phyloP scores from a whole-genome alignment of 30 jellyfish, hydroid and myxozoan species.

The Sanderia malayensis region DNA sequence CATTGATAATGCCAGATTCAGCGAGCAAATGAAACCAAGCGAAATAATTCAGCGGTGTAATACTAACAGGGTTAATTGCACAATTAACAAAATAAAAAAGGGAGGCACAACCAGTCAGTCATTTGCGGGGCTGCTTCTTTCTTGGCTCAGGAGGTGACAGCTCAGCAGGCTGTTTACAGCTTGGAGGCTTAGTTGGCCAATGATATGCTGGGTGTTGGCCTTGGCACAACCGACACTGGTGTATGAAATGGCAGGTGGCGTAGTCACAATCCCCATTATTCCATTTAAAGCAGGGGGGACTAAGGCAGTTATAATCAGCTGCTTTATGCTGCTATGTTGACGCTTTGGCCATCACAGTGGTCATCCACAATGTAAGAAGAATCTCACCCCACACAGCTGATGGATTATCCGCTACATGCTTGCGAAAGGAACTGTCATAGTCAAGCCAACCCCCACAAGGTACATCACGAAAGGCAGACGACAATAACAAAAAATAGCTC shows the following conservation, averaged over 20 bases:
- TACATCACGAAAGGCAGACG: conserved; percentile 10
- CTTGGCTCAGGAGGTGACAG: conserved; percentile 4
- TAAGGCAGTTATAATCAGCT: neutral
- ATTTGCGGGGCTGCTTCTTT: too few relatives aligned
- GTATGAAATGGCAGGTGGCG: too few relatives aligned
- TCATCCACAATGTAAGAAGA: conserved; percentile 18
- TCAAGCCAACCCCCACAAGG: conserved; percentile 23
- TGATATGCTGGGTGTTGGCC: too few relatives aligned
- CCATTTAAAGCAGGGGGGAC: conserved; percentile 9
- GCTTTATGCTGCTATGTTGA: neutral
- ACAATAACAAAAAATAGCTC: conserved; percentile 7
- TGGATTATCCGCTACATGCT: neutral
- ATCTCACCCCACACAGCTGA: conserved; percentile 3
- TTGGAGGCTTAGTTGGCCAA: neutral
- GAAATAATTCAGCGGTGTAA: too few relatives aligned
- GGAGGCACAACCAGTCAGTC: too few relatives aligned
- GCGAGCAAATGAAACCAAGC: neutral
- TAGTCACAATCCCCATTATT: conserved; percentile 12
- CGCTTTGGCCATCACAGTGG: neutral
- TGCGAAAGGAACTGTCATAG: conserved; percentile 8
- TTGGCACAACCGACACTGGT: too few relatives aligned
- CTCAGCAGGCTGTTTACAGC: neutral
- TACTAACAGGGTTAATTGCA: too few relatives aligned
- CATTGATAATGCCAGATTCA: neutral
- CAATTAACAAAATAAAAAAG: too few relatives aligned